phyloP scores from a whole-genome alignment of 2,113 vertebrate species.

The Chelonoidis abingdonii region DNA sequence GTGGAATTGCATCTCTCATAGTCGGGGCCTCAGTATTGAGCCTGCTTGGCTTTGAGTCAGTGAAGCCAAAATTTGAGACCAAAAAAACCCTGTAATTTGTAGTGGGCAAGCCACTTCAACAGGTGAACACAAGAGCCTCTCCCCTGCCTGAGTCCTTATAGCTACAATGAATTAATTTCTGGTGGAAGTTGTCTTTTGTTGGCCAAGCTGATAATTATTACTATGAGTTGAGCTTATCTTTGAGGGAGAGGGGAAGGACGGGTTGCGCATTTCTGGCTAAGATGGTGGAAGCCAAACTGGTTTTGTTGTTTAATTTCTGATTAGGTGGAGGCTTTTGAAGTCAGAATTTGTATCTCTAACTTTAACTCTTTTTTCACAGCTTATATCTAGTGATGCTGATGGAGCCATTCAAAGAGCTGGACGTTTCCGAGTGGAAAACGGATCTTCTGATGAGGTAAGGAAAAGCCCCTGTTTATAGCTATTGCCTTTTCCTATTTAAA shows the following conservation, averaged over 20 bases:
- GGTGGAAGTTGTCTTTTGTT: not conserved
- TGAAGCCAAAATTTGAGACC: not conserved
- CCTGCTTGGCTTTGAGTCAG: not conserved
- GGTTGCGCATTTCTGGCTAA: not conserved
- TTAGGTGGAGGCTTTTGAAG: not conserved
- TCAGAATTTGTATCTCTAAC: not conserved
- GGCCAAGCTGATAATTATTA: not conserved
- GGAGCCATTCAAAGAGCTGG: constrained; percentile 98
- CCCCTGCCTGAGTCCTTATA: accelerated
- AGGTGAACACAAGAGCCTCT: not conserved
- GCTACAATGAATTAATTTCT: not conserved
- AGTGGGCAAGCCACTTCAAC: not conserved
- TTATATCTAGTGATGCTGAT: constrained; percentile 98
- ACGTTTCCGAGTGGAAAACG: constrained; percentile 97
- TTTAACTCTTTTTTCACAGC: constrained; percentile 75
- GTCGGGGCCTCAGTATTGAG: not conserved
- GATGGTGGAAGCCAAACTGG: not conserved
- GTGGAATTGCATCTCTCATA: not conserved
- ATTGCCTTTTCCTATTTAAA: not conserved
- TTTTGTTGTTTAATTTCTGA: not conserved
- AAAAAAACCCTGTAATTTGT: not conserved
- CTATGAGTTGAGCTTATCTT: not conserved
- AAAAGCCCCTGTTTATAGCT: not conserved
- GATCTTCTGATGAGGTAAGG: constrained; percentile 92
- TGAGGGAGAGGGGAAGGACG: not conserved